Evolutionary conservation across 1,140 invertebrate species (phyloP).

Genomic region (Papilio machaon): DNA sequence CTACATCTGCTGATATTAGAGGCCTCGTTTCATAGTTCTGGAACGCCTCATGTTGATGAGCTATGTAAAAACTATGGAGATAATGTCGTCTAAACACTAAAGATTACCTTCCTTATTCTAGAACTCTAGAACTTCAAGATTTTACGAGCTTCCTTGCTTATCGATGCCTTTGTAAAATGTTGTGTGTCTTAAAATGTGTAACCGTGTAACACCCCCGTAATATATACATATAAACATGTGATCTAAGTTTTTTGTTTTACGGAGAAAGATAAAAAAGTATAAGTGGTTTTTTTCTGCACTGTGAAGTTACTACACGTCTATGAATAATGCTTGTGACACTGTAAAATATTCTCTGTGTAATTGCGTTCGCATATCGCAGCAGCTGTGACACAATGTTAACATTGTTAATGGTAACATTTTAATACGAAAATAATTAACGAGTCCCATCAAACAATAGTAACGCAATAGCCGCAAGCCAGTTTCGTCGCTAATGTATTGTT

Average conservation of each 20-base stretch:
- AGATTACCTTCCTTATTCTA: background rate
- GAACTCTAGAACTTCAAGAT: too few species aligned
- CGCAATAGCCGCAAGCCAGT: conserved; percentile 4
- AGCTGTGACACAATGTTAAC: background rate
- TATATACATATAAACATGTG: too few species aligned
- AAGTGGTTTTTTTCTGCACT: too few species aligned
- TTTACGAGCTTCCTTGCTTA: background rate
- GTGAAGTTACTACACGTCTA: background rate
- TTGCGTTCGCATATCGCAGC: conserved; percentile 1
- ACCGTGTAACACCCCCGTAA: too few species aligned
- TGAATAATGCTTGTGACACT: background rate
- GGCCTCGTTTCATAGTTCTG: background rate
- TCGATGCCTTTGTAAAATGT: background rate
- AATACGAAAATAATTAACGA: conserved; percentile 18
- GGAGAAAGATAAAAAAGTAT: too few species aligned
- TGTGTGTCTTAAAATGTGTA: too few species aligned
- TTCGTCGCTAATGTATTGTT: conserved; percentile 25
- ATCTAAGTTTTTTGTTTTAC: too few species aligned
- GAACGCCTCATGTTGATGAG: background rate
- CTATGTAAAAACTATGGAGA: background rate
- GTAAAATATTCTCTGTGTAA: conserved; percentile 1
- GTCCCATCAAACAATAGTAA: conserved; percentile 22
- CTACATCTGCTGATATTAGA: background rate
- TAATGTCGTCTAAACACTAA: background rate
- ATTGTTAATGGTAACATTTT: conserved; percentile 14